These are phyloP conservation scores for Eupithecia vulgata DNA, from an alignment of 2,888 invertebrate species.

Conservation along the genomic window DNA sequence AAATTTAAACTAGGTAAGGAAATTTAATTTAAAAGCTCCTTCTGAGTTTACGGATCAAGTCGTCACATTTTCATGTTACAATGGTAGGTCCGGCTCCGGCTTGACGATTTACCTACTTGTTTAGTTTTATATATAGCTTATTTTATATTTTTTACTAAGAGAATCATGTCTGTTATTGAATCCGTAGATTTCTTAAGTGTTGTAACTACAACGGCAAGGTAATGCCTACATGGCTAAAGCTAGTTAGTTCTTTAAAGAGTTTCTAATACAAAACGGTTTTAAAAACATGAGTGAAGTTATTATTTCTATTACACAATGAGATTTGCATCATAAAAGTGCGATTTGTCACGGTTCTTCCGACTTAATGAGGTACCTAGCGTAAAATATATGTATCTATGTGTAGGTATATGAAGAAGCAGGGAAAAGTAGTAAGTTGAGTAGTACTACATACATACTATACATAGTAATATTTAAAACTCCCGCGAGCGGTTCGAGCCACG, in stretches of 20 bases:
- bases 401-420: too few relatives aligned
- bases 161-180: constrained; percentile 11
- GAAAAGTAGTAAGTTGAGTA: too few relatives aligned
- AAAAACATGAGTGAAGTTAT: constrained; percentile 34
- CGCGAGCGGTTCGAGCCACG: too few relatives aligned
- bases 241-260: not conserved
- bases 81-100: too few relatives aligned
- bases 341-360: constrained; percentile 9
- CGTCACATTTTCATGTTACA: not conserved
- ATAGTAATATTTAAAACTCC: too few relatives aligned
- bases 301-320: constrained; percentile 48
- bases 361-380: too few relatives aligned
- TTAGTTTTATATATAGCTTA: constrained; percentile 5
- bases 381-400: too few relatives aligned
- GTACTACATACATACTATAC: too few relatives aligned
- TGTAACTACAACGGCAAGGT: not conserved
- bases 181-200: not conserved
- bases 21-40: too few relatives aligned
- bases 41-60: not conserved
- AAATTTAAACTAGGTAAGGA: not conserved
- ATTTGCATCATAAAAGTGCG: constrained; percentile 48
- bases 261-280: constrained; percentile 50
- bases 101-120: too few relatives aligned
- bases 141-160: constrained; percentile 16
- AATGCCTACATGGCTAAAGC: not conserved